Base-by-base conservation (phyloP, 2,797 vertebrate genomes). In the Lagorchestes hirsutus region DNA sequence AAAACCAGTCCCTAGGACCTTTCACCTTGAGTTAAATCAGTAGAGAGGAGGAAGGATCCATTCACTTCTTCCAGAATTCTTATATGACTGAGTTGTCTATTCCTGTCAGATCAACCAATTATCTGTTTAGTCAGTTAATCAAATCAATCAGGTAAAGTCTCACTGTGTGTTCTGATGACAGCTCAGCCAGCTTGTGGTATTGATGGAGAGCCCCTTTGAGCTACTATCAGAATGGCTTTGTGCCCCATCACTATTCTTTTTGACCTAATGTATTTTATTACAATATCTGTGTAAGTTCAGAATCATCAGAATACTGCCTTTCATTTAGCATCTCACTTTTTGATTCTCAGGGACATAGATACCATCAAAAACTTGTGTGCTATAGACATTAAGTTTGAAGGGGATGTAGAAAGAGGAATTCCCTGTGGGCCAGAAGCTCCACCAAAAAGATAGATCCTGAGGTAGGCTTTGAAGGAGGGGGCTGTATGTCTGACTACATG, bases 371-470 rank as follows among this genome's bases (percentile, higher is more conserved):
- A 8, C 29, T 82, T 40, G 18, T 82, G 3, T n/a, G 12, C 67
- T 13, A 46, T 52, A 24, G 34, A 40, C 27, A 29, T 9, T n/a
- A 22, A 5, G 0, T 0, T 5, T 59, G 27, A 93, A 24, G 57
- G 34, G 22, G 3, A 0, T 3, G 22, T 59, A 87, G 18, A 54
- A 55, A 1, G 13, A 28, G 27, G 0, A 2, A 0, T 22, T 3
- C 10, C 46, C 40, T 1, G 0, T 18, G 40, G 56, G 4, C 16
- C 16, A 54, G 92, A 67, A 91, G 22, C 58, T 82, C 59, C n/a
- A 34, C 58, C 82, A 52, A 92, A 91, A 27, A 6, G 29, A 13
- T 9, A 56, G 56, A 27, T 24, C 18, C 22, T 82, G 16, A 40
- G 18, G 12, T 22, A 6, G 18, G 18, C 22, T n/a, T 40, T 31